These are phyloP conservation scores for Lacerta bilineata DNA, from an alignment of 2,797 vertebrate species.

Conservation along the genomic window DNA sequence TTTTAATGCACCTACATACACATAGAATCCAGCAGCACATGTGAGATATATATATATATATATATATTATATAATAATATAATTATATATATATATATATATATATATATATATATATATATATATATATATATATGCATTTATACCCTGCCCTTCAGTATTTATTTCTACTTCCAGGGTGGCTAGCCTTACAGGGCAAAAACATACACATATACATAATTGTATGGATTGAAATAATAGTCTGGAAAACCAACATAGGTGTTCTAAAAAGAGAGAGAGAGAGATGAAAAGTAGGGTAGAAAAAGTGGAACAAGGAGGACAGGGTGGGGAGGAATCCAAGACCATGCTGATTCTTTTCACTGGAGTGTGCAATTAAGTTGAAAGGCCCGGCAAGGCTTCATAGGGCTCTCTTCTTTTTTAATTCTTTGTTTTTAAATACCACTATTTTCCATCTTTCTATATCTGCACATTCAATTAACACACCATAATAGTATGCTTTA, in stretches of 20 bases:
- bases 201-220: neutral
- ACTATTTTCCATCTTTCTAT: slow-evolving; percentile 19
- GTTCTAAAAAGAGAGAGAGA: neutral
- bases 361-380: neutral
- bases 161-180: neutral
- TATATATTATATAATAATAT: too few species aligned
- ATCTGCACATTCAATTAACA: slow-evolving; percentile 23
- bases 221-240: slow-evolving; percentile 1
- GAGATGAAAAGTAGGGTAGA: neutral
- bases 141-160: neutral
- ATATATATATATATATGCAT: too few species aligned
- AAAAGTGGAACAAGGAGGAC: neutral
- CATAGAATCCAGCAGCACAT: too few species aligned
- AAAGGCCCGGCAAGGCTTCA: slow-evolving; percentile 30
- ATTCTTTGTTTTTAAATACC: slow-evolving; percentile 37
- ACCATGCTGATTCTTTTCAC: slow-evolving; percentile 6
- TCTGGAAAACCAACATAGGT: neutral
- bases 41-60: too few species aligned
- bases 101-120: too few species aligned
- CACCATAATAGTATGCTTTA: slow-evolving; percentile 11
- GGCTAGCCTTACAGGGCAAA: neutral
- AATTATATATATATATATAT: too few species aligned
- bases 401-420: slow-evolving; percentile 2
- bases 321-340: neutral
- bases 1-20: too few species aligned